These are phyloP conservation scores for Pteronotus mesoamericanus DNA, from an alignment of 2,797 vertebrate genomes.

Conservation along the genomic window DNA sequence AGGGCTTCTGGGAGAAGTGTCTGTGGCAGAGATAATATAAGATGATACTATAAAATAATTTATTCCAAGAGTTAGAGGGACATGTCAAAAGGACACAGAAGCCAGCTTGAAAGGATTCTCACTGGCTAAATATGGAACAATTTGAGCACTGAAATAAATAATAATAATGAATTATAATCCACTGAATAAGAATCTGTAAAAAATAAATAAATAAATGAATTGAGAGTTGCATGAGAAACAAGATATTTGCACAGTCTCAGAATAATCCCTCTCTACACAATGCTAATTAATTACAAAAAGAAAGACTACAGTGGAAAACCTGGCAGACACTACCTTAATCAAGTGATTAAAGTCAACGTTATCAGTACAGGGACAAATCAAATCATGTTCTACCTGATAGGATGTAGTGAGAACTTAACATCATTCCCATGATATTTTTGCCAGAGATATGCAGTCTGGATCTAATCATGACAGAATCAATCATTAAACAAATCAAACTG, in stretches of 20 bases:
- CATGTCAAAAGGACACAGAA: neutral
- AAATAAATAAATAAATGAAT: neutral
- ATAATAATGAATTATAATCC: neutral
- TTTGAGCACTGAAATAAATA: neutral
- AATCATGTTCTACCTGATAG: neutral
- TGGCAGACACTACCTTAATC: too few species aligned
- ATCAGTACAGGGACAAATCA: neutral
- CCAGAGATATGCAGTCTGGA: neutral
- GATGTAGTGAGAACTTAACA: neutral
- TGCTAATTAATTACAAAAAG: too few species aligned
- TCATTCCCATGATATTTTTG: neutral
- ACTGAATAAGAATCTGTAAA: too few species aligned
- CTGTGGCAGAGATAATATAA: neutral
- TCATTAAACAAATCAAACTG: neutral
- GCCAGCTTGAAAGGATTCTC: neutral
- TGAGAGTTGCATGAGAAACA: neutral
- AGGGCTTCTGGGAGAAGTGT: neutral
- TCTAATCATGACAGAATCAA: neutral
- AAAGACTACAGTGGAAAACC: too few species aligned
- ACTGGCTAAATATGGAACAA: neutral
- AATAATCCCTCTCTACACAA: neutral
- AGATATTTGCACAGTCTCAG: neutral
- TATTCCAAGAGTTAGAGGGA: neutral
- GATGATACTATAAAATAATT: neutral
- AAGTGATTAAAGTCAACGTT: neutral